phyloP scores from a whole-genome alignment of 2,797 vertebrate genomes.

The Acipenser transmontanus region DNA sequence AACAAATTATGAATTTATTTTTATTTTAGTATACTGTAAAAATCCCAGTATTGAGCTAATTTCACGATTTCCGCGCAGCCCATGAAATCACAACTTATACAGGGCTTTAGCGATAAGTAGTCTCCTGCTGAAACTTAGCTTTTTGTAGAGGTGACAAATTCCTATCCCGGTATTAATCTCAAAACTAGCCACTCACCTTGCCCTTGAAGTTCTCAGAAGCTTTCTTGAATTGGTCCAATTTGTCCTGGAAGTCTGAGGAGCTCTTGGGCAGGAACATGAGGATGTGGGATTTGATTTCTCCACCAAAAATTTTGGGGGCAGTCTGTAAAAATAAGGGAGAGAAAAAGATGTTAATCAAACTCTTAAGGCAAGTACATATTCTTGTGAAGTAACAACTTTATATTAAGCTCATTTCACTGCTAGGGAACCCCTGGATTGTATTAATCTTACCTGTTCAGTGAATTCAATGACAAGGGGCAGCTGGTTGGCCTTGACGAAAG shows the following conservation, averaged over 20 bases:
- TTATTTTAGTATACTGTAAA: too few relatives aligned
- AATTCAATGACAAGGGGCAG: slow-evolving; percentile 96
- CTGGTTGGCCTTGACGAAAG: slow-evolving; percentile 88
- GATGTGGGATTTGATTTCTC: slow-evolving; percentile 96
- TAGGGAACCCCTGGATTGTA: background rate
- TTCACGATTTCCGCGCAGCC: too few relatives aligned
- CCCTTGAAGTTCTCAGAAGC: slow-evolving; percentile 85
- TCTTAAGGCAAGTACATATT: background rate
- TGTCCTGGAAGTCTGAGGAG: slow-evolving; percentile 72
- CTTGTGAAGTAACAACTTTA: background rate
- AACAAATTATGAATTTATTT: too few relatives aligned
- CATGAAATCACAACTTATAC: too few relatives aligned
- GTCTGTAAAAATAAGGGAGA: slow-evolving; percentile 59
- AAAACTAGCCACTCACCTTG: slow-evolving; percentile 57
- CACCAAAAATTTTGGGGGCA: slow-evolving; percentile 97
- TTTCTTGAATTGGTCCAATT: slow-evolving; percentile 83
- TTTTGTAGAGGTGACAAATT: too few relatives aligned
- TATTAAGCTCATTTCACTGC: background rate
- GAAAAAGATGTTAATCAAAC: slow-evolving; percentile 5
- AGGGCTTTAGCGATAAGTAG: too few relatives aligned
- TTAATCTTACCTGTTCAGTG: slow-evolving; percentile 81
- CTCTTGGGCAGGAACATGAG: slow-evolving; percentile 89
- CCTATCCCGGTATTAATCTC: too few relatives aligned
- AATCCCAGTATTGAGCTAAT: too few relatives aligned
- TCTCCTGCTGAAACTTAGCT: too few relatives aligned